Evolutionary conservation across 2,113 vertebrate genomes (phyloP), one percentile per base, ranked within the genome.

Genomic region (Nanorana parkeri): DNA sequence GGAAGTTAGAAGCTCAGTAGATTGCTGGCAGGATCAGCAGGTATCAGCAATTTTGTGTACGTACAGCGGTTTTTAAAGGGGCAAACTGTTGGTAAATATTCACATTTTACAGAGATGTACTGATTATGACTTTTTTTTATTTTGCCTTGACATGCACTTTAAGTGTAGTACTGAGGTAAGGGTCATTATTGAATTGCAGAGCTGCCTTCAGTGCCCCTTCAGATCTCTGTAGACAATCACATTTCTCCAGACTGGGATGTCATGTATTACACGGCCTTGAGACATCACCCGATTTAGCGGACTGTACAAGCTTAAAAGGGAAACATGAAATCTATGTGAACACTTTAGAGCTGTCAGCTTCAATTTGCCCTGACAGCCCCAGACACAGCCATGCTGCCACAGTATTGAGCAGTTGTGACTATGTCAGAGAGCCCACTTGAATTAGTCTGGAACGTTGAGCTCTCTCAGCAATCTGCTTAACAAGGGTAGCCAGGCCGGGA

Each of bases 271-370:
- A 55, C 3, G 54, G 80, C 47, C 61, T 75, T 54, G 68, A 75
- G 71, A 56, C 80, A 47, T 60, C 26, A 26, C 52, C 61, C 17
- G 24, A 68, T 68, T 47, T 51, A 67, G 51, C 17, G 61, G 41
- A 51, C 74, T 85, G 83, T 77, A 73, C 84, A 83, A 47, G 67
- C 83, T 87, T 89, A 80, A 84, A 90, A 84, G 81, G 86, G 87
- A 91, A 89, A 86, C 80, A 88, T 85, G 88, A 90, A 92, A 91
- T 90, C 89, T 52, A 86, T 89, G 86, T 84, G 84, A 90, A 86
- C 85, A 84, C 84, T 88, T 92, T 91, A 88, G 82, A 88, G 87
- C 87, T 92, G 87, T 89, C 86, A 83, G 84, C 81, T 91, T 84
- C 84, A 77, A 90, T 92, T 88, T 88, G 83, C 87, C 68, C 13